Conservation (phyloP, 1,140 invertebrate genomes). For the Drosophila rhopaloa region DNA sequence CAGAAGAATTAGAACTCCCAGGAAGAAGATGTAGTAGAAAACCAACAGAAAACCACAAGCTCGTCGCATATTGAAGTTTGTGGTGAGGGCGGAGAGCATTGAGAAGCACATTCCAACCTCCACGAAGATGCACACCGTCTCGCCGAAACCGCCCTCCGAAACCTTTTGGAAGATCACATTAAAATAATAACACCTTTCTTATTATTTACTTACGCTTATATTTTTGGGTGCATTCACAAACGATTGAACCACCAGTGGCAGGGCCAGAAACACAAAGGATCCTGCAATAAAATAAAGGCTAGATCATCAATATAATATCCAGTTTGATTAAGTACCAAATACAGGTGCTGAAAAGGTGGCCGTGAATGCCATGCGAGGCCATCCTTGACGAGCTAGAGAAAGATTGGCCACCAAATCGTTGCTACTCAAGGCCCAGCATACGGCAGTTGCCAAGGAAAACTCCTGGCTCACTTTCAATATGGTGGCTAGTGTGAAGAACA, state of each 20-base stretch:
- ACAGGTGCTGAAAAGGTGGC: conserved; percentile 40
- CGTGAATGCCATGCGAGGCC: conserved; percentile 29
- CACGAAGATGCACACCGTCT: conserved; percentile 25
- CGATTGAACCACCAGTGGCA: background rate
- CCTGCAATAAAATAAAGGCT: background rate
- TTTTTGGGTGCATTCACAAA: background rate
- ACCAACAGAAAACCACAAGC: conserved; percentile 23
- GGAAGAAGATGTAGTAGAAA: conserved; percentile 8
- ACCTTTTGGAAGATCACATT: background rate
- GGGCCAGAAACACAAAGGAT: conserved; percentile 20
- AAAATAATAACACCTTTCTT: too few species aligned
- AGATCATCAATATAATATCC: background rate
- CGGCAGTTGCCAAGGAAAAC: conserved; percentile 7
- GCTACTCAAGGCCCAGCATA: conserved; percentile 3
- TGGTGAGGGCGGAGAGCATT: conserved; percentile 16
- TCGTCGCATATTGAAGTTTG: conserved; percentile 27
- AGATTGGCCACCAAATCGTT: conserved; percentile 16
- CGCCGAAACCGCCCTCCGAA: conserved; percentile 7
- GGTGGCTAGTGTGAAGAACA: conserved; percentile 32
- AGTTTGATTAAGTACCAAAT: background rate
- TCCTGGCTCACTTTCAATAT: conserved; percentile 7
- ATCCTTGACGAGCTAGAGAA: conserved; percentile 31
- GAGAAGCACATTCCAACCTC: conserved; percentile 25
- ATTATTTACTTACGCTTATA: background rate
- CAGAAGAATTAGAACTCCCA: conserved; percentile 2